These are phyloP conservation scores for Quadroppia sp. DNA, from an alignment of 2,888 invertebrate genomes.

Conservation along the genomic window DNA sequence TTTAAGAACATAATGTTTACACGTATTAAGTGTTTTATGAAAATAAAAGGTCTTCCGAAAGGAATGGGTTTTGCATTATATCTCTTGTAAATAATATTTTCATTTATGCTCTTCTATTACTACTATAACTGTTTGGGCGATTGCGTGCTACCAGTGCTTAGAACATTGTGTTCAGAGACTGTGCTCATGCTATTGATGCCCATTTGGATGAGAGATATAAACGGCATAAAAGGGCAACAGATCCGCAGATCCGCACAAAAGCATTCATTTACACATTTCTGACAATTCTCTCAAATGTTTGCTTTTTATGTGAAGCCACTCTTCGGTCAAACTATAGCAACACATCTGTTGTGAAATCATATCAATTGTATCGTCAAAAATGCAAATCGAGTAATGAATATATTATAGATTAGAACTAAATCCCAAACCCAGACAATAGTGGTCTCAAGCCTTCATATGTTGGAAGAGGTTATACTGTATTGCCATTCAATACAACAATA, in stretches of 20 bases:
- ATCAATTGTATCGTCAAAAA: too few relatives aligned
- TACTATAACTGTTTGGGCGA: neutral
- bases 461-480: too few relatives aligned
- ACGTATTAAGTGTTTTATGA: neutral
- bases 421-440: too few relatives aligned
- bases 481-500: neutral
- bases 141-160: slow-evolving; percentile 3
- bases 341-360: too few relatives aligned
- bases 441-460: too few relatives aligned
- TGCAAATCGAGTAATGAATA: too few relatives aligned
- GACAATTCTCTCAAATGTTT: neutral
- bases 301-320: too few relatives aligned
- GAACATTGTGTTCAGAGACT: too few relatives aligned
- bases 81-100: slow-evolving; percentile 2
- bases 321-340: too few relatives aligned
- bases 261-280: neutral
- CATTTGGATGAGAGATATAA: slow-evolving; percentile 6
- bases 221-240: slow-evolving; percentile 5
- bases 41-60: neutral
- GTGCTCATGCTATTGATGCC: too few relatives aligned
- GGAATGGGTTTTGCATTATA: neutral
- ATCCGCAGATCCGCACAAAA: neutral
- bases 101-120: neutral
- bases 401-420: too few relatives aligned
- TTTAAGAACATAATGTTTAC: neutral